Evolutionary conservation across 2,797 vertebrate genomes (phyloP).

Genomic region (Apogon hyalosoma): DNA sequence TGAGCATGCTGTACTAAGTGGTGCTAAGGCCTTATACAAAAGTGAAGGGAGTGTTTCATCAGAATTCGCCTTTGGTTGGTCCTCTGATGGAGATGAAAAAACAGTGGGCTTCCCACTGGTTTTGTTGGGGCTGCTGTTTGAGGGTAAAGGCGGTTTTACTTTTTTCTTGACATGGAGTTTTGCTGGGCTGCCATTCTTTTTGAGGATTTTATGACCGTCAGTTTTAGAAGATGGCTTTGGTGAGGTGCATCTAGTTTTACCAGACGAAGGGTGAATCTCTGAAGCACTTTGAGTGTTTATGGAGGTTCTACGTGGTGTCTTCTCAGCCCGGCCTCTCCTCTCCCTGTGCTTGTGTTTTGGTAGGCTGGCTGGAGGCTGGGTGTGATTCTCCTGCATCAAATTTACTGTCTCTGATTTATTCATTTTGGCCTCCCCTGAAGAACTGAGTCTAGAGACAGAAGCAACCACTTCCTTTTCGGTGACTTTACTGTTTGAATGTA

Average conservation of each 20-base stretch:
- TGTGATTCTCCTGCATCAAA: conserved; percentile 24
- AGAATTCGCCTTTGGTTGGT: conserved; percentile 25
- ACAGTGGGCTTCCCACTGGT: conserved; percentile 25
- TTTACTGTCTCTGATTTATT: conserved; percentile 22
- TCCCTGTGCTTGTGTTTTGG: conserved; percentile 69
- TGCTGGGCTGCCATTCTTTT: conserved; percentile 37
- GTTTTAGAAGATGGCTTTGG: conserved; percentile 62
- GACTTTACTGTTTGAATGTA: conserved; percentile 38
- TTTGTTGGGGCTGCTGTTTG: conserved; percentile 25
- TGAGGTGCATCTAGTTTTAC: conserved; percentile 36
- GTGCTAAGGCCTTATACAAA: conserved; percentile 61
- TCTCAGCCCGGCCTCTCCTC: conserved; percentile 53
- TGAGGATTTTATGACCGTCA: conserved; percentile 60
- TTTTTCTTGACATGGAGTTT: conserved; percentile 36
- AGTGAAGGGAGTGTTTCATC: conserved; percentile 51
- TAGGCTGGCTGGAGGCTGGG: conserved; percentile 2
- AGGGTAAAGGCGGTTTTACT: conserved; percentile 22
- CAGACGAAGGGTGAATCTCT: conserved; percentile 39
- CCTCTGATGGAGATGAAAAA: conserved; percentile 6
- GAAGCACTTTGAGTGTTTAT: conserved; percentile 49
- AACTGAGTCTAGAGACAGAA: conserved; percentile 14
- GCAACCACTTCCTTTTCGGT: conserved; percentile 33
- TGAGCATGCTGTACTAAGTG: conserved; percentile 44
- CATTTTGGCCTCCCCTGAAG: conserved; percentile 38
- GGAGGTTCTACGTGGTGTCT: conserved; percentile 24